Percentiles rank a stretch among this genome's conserved stretches.
These are phyloP conservation scores for Drosophila tripunctata DNA, from an alignment of 2,888 invertebrate genomes.

Conservation along the genomic window DNA sequence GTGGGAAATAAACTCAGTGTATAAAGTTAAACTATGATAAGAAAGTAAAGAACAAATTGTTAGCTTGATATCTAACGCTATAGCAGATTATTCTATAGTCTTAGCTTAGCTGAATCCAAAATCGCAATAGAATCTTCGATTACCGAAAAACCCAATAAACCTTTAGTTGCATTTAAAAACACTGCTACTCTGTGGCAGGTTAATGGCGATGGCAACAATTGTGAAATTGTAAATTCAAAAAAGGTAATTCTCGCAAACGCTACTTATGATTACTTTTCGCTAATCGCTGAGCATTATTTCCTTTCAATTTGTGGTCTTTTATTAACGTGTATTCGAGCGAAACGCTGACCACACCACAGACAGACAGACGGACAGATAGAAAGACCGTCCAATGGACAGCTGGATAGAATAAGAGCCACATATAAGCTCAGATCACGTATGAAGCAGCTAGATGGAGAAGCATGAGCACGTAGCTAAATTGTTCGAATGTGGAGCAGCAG, in stretches of 20 bases:
- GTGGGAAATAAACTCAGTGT: too few relatives aligned
- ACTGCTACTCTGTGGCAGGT: too few relatives aligned
- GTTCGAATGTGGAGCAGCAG: conserved; percentile 39
- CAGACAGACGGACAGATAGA: conserved; percentile 5
- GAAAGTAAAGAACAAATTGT: too few relatives aligned
- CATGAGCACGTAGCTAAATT: conserved; percentile 71
- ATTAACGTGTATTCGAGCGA: conserved; percentile 66
- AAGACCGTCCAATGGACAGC: conserved; percentile 7
- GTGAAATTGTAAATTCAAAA: conserved; percentile 58
- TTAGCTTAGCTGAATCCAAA: too few relatives aligned
- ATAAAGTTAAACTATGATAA: too few relatives aligned
- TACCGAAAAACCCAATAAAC: background rate
- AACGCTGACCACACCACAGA: conserved; percentile 59
- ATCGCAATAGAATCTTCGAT: too few relatives aligned
- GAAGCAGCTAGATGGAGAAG: conserved; percentile 38
- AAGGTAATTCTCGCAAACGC: conserved; percentile 41
- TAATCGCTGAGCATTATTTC: conserved; percentile 76
- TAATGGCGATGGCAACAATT: conserved; percentile 5
- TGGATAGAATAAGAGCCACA: background rate
- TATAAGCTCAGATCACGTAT: conserved; percentile 40
- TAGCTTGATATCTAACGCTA: too few relatives aligned
- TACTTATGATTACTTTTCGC: conserved; percentile 78
- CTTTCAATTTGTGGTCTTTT: conserved; percentile 76
- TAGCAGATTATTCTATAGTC: too few relatives aligned
- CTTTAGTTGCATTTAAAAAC: background rate